Conservation (phyloP, 2,113 vertebrate species). For the Butorides virescens region DNA sequence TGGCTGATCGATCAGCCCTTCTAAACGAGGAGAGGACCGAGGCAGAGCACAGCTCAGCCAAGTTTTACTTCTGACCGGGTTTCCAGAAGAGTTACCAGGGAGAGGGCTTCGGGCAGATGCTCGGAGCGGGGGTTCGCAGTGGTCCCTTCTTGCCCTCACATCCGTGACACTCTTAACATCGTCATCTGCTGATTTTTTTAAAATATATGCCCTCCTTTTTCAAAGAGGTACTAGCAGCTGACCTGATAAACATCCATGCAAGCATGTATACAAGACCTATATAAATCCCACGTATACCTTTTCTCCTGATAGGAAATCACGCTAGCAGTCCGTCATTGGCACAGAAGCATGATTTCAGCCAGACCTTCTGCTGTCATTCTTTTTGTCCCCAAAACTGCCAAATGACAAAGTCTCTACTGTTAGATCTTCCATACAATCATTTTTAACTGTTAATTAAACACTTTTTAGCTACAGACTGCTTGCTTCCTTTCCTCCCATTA, state of each 20-base stretch:
- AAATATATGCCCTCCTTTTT: background rate
- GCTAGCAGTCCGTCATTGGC: background rate
- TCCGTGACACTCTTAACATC: fast-evolving
- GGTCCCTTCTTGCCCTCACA: background rate
- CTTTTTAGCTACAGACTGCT: background rate
- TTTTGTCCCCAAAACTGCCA: background rate
- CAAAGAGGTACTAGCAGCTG: background rate
- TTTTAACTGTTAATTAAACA: background rate
- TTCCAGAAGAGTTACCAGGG: background rate
- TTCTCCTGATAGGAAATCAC: background rate
- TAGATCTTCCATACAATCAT: background rate
- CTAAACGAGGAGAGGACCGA: background rate
- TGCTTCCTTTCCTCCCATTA: background rate
- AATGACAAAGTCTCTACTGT: background rate
- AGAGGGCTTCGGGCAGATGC: background rate
- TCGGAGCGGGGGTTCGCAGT: fast-evolving
- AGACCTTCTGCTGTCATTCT: background rate
- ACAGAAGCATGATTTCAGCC: background rate
- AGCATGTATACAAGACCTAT: background rate
- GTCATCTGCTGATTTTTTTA: background rate
- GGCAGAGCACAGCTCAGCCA: background rate
- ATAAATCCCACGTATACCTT: background rate
- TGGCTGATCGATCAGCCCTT: background rate
- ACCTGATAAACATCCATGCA: background rate
- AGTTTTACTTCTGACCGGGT: background rate